Conservation (phyloP, 2,888 invertebrate genomes). For the Melitaea athalia region DNA sequence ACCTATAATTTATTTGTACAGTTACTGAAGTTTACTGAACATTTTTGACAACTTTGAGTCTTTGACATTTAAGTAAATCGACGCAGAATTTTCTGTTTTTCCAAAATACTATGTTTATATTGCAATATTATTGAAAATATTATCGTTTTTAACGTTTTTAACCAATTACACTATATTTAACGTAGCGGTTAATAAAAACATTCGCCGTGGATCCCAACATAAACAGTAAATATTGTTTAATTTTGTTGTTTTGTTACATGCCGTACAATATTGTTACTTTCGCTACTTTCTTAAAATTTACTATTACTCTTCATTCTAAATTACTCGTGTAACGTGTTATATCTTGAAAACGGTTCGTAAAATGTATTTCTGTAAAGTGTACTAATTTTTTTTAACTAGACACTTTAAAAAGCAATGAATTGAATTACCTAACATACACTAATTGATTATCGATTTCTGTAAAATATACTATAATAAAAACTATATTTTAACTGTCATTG, state of each 20-base stretch:
- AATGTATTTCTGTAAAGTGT: too few species aligned
- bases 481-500: too few species aligned
- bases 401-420: too few species aligned
- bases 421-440: too few species aligned
- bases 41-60: too few species aligned
- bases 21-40: constrained; percentile 9
- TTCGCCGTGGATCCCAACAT: constrained; percentile 70
- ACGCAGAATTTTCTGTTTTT: constrained; percentile 22
- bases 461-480: too few species aligned
- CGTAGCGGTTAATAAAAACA: constrained; percentile 20
- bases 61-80: constrained; percentile 20
- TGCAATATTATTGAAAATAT: constrained; percentile 7
- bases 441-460: too few species aligned
- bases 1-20: background rate
- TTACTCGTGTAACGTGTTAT: too few species aligned
- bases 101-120: constrained; percentile 14
- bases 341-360: too few species aligned
- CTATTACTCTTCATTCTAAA: background rate
- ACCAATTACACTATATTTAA: constrained; percentile 12
- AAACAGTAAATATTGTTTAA: constrained; percentile 56
- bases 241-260: constrained; percentile 45
- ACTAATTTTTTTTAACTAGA: too few species aligned
- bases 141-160: constrained; percentile 1
- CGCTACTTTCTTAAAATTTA: background rate
- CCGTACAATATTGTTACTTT: constrained; percentile 15